Conservation (phyloP, 2,113 vertebrate species). For the Limnothrissa miodon region DNA sequence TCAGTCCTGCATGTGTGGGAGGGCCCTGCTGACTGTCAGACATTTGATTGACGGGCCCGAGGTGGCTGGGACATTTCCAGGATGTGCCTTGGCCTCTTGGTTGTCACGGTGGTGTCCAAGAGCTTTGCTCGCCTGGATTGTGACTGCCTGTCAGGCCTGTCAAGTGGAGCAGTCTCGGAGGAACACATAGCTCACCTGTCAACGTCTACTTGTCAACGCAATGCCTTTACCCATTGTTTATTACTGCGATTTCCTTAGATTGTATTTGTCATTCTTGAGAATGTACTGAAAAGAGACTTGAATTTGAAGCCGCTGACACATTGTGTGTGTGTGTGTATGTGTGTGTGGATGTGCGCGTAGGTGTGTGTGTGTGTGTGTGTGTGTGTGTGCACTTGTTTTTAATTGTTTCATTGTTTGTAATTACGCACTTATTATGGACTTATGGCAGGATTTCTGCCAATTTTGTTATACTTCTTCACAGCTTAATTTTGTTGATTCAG, state of each 20-base stretch:
- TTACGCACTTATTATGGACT: too few relatives aligned
- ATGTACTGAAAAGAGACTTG: slow-evolving; percentile 12
- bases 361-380: slow-evolving; percentile 24
- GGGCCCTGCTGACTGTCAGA: neutral
- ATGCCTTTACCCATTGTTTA: slow-evolving; percentile 4
- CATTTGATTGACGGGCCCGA: slow-evolving; percentile 25
- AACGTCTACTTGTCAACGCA: slow-evolving; percentile 17
- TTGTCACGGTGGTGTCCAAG: slow-evolving; percentile 17
- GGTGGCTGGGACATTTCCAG: neutral
- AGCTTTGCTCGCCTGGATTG: neutral
- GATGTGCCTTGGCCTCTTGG: slow-evolving; percentile 19
- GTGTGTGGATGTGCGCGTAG: neutral
- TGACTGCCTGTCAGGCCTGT: slow-evolving; percentile 36
- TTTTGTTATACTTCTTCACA: too few relatives aligned
- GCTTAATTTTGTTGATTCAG: too few relatives aligned
- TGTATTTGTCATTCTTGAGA: slow-evolving; percentile 17
- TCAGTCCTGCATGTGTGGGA: neutral
- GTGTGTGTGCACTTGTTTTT: too few relatives aligned
- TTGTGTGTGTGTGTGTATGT: slow-evolving; percentile 39
- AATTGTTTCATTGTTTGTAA: too few relatives aligned
- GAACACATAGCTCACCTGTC: slow-evolving; percentile 38
- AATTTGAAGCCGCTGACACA: slow-evolving; percentile 34
- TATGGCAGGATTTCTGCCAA: too few relatives aligned
- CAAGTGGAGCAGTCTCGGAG: slow-evolving; percentile 15
- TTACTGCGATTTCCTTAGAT: slow-evolving; percentile 25